phyloP scores from a whole-genome alignment of 2,113 vertebrate species.

The Phaetusa simplex region DNA sequence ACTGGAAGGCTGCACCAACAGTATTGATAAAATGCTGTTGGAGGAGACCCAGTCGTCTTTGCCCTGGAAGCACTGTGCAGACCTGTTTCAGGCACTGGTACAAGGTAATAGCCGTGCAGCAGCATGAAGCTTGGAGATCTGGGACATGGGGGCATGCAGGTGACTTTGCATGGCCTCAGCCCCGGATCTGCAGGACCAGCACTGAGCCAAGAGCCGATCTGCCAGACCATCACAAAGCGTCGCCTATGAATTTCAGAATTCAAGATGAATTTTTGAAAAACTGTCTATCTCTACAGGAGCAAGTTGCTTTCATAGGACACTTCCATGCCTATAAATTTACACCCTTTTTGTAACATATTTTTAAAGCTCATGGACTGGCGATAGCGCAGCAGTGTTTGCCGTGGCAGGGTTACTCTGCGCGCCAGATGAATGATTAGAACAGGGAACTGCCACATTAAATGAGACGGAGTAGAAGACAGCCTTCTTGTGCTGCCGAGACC shows the following conservation, averaged over 20 bases:
- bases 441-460: not conserved
- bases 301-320: not conserved
- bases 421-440: not conserved
- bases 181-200: not conserved
- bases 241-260: not conserved
- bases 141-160: not conserved
- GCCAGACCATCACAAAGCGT: not conserved
- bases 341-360: not conserved
- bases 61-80: not conserved
- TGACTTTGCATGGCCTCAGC: not conserved
- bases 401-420: not conserved
- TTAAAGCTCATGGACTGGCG: not conserved
- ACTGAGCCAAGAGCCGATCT: not conserved
- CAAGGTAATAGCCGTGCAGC: not conserved
- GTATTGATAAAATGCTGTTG: too few relatives aligned
- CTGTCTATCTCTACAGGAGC: fast-evolving
- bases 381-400: not conserved
- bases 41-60: not conserved
- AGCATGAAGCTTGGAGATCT: not conserved
- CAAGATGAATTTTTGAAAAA: not conserved
- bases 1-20: too few relatives aligned
- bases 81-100: not conserved
- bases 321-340: fast-evolving
- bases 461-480: not conserved
- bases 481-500: not conserved